Evolutionary conservation across 64 coral and sea anemone genomes (phyloP), one percentile per base, ranked within the genome.

Genomic region (Montipora efflorescens): DNA sequence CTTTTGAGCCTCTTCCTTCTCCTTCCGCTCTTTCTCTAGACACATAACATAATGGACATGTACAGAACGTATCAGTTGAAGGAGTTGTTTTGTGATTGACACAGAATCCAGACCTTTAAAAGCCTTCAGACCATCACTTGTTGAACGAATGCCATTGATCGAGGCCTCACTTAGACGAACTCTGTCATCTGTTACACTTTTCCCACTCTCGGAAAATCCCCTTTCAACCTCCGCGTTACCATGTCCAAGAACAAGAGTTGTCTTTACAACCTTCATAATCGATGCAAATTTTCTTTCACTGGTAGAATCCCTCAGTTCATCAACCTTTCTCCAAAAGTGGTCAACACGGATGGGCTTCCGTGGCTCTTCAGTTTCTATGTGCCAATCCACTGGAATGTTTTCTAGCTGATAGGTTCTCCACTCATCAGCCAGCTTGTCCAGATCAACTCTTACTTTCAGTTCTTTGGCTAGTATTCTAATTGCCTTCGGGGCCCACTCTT

Each of bases 371-470:
- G 36, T 70, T 76, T 69, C 45, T 45, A 72, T 77, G 46, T 75
- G 19, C 80, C 90, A 92, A 21, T 92, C 73, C 61, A 84, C 90
- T 92, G 90, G 78, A n/a, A 92, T 92, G 82, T 82, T 43, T 84
- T 85, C 75, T 93, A 93, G 76, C 62, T 93, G 92, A 58, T 93
- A 93, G 21, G 88, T 72, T 93, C 50, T 93, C 84, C 92, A 88
- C 87, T 93, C 92, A 88, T 93, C 92, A 81, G 74, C 1, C 86
- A 88, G 84, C 53, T 64, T 81, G 67, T 84, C 87, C 7, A 81
- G 77, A 64, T 93, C 79, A 47, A 93, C 84, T 75, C 87, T 67
- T 43, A 93, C 92, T 57, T 93, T 84, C 84, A 93, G 52, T 61
- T 74, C 80, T 79, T 48, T 93, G 68, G 76, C 66, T 84, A 88